phyloP scores from a whole-genome alignment of 2,888 invertebrate species.

The Lissocephala sabroskyi region DNA sequence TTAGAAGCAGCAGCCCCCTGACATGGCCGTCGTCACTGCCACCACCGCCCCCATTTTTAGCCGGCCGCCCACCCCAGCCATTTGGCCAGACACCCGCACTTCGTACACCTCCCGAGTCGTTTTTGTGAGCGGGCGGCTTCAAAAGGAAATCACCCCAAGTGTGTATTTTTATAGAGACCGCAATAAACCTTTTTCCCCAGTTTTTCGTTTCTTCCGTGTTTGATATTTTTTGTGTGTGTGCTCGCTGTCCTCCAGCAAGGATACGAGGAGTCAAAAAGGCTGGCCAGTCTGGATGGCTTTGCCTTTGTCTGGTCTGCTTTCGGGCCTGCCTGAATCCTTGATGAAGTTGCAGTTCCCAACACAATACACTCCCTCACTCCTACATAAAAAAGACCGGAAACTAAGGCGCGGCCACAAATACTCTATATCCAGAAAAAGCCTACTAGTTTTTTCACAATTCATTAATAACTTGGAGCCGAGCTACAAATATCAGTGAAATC shows the following conservation, averaged over 20 bases:
- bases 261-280: slow-evolving; percentile 41
- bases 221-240: slow-evolving; percentile 12
- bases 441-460: too few species aligned
- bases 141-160: slow-evolving; percentile 64
- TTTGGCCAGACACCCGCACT: slow-evolving; percentile 10
- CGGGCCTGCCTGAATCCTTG: slow-evolving; percentile 22
- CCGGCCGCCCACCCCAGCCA: slow-evolving; percentile 12
- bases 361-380: too few species aligned
- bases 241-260: slow-evolving; percentile 26
- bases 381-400: too few species aligned
- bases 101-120: slow-evolving; percentile 29
- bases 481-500: too few species aligned
- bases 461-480: too few species aligned
- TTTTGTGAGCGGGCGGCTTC: slow-evolving; percentile 52
- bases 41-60: too few species aligned
- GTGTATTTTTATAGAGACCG: slow-evolving; percentile 66
- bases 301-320: too few species aligned
- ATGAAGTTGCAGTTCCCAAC: slow-evolving; percentile 46
- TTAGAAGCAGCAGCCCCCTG: slow-evolving; percentile 35
- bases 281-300: too few species aligned
- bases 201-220: slow-evolving; percentile 22
- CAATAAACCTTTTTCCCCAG: slow-evolving; percentile 59
- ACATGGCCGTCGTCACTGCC: too few species aligned
- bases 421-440: too few species aligned
- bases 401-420: too few species aligned